phyloP scores from a whole-genome alignment of 2,113 vertebrate genomes.

The Tyrannus savana region DNA sequence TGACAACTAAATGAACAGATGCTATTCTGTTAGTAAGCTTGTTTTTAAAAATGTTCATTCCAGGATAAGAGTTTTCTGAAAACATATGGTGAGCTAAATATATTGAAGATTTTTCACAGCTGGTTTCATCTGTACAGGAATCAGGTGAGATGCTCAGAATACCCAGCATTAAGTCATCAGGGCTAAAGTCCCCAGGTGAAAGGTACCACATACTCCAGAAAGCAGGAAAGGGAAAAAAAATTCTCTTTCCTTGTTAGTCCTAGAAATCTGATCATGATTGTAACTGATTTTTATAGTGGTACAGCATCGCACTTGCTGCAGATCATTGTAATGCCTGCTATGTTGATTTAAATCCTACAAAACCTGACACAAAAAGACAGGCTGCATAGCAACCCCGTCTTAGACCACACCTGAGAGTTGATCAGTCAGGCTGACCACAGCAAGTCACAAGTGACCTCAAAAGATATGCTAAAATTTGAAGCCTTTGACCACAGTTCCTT shows the following conservation, averaged over 20 bases:
- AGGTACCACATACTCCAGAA: not conserved
- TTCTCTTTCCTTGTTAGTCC: not conserved
- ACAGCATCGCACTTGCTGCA: rapidly evolving
- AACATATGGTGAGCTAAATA: slow-evolving; percentile 31
- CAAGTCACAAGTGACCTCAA: not conserved
- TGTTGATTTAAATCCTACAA: not conserved
- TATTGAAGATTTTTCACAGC: not conserved
- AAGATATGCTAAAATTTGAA: not conserved
- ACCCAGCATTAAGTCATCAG: not conserved
- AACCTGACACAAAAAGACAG: not conserved
- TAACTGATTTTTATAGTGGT: not conserved
- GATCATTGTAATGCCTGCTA: not conserved
- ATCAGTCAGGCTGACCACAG: not conserved
- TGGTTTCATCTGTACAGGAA: slow-evolving; percentile 7
- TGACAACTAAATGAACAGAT: slow-evolving; percentile 40
- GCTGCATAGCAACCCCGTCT: not conserved
- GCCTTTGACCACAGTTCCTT: not conserved
- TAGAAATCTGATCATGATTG: not conserved
- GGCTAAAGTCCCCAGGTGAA: not conserved
- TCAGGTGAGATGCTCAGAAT: not conserved
- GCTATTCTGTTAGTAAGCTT: not conserved
- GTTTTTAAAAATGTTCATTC: slow-evolving; percentile 11
- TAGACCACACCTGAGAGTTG: not conserved
- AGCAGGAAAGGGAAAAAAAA: not conserved
- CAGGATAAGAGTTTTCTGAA: slow-evolving; percentile 18